phyloP scores from a whole-genome alignment of 1,140 invertebrate species.

The Lucilia sericata region DNA sequence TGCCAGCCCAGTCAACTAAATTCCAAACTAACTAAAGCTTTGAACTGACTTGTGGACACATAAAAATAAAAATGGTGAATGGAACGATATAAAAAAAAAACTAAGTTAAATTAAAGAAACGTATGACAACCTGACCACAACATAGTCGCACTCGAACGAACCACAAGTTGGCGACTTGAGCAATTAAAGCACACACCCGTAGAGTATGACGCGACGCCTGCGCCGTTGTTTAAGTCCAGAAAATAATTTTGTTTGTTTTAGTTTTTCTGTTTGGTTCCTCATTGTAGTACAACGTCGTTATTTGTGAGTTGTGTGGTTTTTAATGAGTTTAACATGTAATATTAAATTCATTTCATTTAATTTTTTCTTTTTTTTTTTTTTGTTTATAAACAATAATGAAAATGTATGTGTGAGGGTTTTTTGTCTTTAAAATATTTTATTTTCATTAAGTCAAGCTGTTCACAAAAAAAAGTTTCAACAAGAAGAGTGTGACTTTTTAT shows the following conservation, averaged over 20 bases:
- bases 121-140: slow-evolving; percentile 39
- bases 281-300: not conserved
- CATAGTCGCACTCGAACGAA: not conserved
- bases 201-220: slow-evolving; percentile 34
- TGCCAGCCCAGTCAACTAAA: not conserved
- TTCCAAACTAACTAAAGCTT: no score
- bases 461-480: not conserved
- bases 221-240: slow-evolving; percentile 20
- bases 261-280: not conserved
- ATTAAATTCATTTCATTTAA: slow-evolving; percentile 40
- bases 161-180: slow-evolving; percentile 39
- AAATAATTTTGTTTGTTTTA: not conserved
- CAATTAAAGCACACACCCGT: slow-evolving; percentile 42
- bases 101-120: not conserved
- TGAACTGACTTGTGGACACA: not conserved
- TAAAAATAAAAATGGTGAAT: no score
- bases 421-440: slow-evolving; percentile 37
- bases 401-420: not conserved
- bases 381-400: not conserved
- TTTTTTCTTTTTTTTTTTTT: not conserved
- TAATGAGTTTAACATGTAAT: slow-evolving; percentile 48
- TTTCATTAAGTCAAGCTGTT: slow-evolving; percentile 42
- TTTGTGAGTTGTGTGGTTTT: slow-evolving; percentile 44
- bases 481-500: slow-evolving; percentile 28
- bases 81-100: not conserved